phyloP scores from a whole-genome alignment of 1,140 invertebrate species.

The Cotesia glomerata region DNA sequence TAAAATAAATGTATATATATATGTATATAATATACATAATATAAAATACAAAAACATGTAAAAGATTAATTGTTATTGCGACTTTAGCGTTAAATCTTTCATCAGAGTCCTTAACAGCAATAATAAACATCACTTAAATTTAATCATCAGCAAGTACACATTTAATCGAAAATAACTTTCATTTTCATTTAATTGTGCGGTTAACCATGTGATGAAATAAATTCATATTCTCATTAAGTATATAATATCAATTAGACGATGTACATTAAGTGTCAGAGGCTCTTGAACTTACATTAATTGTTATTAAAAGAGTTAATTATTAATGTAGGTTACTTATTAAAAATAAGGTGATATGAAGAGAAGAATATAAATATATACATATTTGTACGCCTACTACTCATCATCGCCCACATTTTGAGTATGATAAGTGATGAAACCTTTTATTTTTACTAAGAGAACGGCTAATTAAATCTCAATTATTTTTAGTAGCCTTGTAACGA shows the following conservation, averaged over 20 bases:
- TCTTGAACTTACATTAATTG: not conserved
- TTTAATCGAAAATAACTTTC: slow-evolving; percentile 5
- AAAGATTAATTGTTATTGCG: too few relatives aligned
- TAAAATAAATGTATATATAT: too few relatives aligned
- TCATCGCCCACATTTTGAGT: not conserved
- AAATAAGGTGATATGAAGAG: too few relatives aligned
- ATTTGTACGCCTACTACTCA: slow-evolving; percentile 7
- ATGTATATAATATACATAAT: not conserved
- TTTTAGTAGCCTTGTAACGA: slow-evolving; percentile 18
- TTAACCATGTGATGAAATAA: not conserved
- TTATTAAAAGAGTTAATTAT: not conserved
- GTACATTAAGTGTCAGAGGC: not conserved
- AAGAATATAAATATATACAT: not conserved
- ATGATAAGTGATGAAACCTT: not conserved
- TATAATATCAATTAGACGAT: not conserved
- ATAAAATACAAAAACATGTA: not conserved
- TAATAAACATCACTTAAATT: not conserved
- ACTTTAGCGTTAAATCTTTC: not conserved
- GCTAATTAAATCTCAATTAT: not conserved
- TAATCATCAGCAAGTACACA: not conserved
- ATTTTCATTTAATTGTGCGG: not conserved
- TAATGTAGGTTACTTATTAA: not conserved
- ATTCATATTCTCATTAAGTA: not conserved
- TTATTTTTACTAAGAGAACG: not conserved
- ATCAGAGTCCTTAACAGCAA: not conserved